Conservation (phyloP, 1,140 invertebrate genomes). For the Calycopis cecrops region DNA sequence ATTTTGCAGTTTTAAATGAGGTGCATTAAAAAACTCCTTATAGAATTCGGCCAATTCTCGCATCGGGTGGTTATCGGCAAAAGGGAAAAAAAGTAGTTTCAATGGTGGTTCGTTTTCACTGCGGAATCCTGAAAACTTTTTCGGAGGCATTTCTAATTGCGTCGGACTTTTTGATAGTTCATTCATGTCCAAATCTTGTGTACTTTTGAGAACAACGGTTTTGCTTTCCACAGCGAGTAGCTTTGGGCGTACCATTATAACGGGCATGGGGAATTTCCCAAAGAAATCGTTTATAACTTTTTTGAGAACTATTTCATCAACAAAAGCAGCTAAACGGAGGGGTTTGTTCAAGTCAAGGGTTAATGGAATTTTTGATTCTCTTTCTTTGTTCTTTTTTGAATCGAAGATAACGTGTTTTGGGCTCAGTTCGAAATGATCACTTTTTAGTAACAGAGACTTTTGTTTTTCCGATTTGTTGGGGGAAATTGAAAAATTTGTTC, state of each 20-base stretch:
- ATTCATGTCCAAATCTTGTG: conserved; percentile 46
- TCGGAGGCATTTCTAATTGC: conserved; percentile 58
- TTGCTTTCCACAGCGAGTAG: conserved; percentile 28
- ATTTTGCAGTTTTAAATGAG: conserved; percentile 53
- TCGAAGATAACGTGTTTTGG: conserved; percentile 78
- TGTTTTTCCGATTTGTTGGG: conserved; percentile 84
- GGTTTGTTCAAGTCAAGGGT: conserved; percentile 60
- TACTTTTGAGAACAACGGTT: conserved; percentile 43
- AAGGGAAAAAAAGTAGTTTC: conserved; percentile 57
- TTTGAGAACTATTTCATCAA: conserved; percentile 47
- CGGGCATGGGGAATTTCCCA: conserved; percentile 50
- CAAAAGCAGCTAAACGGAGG: conserved; percentile 55
- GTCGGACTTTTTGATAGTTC: conserved; percentile 53
- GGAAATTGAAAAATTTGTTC: conserved; percentile 92
- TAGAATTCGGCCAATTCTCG: conserved; percentile 67
- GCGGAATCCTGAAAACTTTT: conserved; percentile 57
- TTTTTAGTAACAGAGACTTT: conserved; percentile 87
- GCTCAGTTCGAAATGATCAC: conserved; percentile 92
- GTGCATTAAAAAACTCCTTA: conserved; percentile 67
- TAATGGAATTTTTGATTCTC: conserved; percentile 36
- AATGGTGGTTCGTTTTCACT: conserved; percentile 58
- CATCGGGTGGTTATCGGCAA: conserved; percentile 62
- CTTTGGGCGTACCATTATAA: conserved; percentile 29
- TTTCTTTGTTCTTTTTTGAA: conserved; percentile 60
- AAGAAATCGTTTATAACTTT: conserved; percentile 51